Evolutionary conservation across 2,113 vertebrate species (phyloP), one percentile per base, ranked within the genome.

Genomic region (Synchiropus splendidus): DNA sequence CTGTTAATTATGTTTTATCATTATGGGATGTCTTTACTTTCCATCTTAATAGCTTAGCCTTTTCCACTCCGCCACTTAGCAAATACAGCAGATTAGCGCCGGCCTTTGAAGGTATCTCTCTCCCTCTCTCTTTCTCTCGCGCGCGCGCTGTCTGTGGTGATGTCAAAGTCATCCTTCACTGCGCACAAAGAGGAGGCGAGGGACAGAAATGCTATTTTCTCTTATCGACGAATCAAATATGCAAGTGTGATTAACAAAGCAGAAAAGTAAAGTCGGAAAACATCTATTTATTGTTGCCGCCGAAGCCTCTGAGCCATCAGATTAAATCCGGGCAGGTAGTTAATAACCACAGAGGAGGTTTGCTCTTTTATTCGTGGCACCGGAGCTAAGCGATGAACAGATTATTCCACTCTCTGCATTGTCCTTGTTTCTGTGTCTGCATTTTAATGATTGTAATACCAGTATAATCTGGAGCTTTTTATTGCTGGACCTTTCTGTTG

Each of bases 21-120:
- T 86, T 84, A 27, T 81, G 83, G 86, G 86, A 79, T 88, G 87
- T 83, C 84, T 87, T 87, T 80, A 80, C 81, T 85, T 87, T 87
- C 82, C 62, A 86, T 86, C 86, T 89, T 89, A 89, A 90, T 87
- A 86, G 90, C 86, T 84, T 89, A 88, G 21, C 89, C 64, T 55
- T 58, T 68, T 63, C 45, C 49, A 62, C 61, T 51, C 45, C 13
- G 70, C 65, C 61, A 48, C 52, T 72, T 62, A 61, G 48, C 53
- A 47, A 59, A 58, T 11, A 31, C 56, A 41, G 55, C 15, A 50
- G 52, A 73, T 77, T 75, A 69, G 57, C 49, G 47, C 51, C 44
- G 49, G 31, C 46, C 39, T 70, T 64, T 58, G 63, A 58, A 64
- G 57, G 59, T 65, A 67, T 57, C 67, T 69, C 61, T 70, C 45